Base-by-base conservation (phyloP, 2,888 invertebrate species). In the Alsophila aescularia region DNA sequence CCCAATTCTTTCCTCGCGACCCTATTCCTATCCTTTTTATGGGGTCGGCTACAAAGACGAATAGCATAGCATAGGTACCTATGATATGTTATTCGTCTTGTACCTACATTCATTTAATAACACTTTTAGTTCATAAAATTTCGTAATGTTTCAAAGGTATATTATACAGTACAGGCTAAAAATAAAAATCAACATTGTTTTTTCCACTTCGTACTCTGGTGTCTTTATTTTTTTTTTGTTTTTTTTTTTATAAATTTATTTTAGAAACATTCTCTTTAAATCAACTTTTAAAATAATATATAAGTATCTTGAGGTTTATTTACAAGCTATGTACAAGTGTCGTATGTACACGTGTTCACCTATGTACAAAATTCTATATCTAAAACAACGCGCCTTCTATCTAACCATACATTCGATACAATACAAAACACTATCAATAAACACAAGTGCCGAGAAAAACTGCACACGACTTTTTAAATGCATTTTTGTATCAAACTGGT, bases 191-290 rank as follows among this genome's bases (percentile, higher is more conserved):
- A 73, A 72, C 66, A 76, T 80, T 73, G 75, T 55, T 78, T 87
- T 87, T 87, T 88, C 85, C 82, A 78, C 85, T 87, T 87, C 90
- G 89, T 89, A 90, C 90, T 88, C 82, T 83, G 85, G 90, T 88
- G 87, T 87, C 73, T 89, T 87, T 89, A 87, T 87, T 85, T 70
- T 47, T 89, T 89, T 88, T 88, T 86, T 79, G 82, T 72, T 75
- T 64, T 79, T 86, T 83, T 31, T 86, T 86, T 81, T 76, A 72
- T 77, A 60, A 77, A 79, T 86, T 85, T 83, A 80, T 85, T 87
- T 83, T 86, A 81, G 85, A 87, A 90, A 87, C 86, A 58, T 83
- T 85, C 67, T 87, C 77, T 87, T 87, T 85, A 85, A 87, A 88
- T 82, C 85, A 86, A 85, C 81, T 83, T 66, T 83, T 86, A 84